phyloP scores from a whole-genome alignment of 2,113 vertebrate species.

The Crotalus helleri region DNA sequence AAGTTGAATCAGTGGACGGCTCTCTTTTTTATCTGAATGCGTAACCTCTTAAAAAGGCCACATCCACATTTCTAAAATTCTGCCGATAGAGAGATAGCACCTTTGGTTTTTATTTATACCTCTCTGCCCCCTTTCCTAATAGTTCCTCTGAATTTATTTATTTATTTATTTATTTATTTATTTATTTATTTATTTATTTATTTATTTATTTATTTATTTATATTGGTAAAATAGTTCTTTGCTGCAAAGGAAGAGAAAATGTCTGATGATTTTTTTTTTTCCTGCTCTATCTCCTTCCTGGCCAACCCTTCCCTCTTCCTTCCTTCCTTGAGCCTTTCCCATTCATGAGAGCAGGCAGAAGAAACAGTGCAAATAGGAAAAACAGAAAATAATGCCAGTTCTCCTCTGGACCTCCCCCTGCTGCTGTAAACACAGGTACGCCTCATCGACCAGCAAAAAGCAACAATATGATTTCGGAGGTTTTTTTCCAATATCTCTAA shows the following conservation, averaged over 20 bases:
- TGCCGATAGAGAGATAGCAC: neutral
- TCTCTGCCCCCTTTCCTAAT: neutral
- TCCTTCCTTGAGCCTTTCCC: neutral
- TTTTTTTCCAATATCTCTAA: slow-evolving; percentile 1
- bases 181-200: no score
- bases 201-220: no score
- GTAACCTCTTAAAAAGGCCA: neutral
- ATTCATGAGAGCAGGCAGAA: neutral
- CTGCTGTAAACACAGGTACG: neutral
- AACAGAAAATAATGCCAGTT: neutral
- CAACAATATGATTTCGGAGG: neutral
- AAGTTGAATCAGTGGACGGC: neutral
- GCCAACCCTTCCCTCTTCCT: neutral
- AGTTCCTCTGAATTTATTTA: no score
- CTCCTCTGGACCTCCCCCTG: neutral
- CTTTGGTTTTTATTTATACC: neutral
- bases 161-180: no score
- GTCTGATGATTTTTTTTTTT: neutral
- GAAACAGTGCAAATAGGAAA: neutral
- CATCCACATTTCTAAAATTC: neutral
- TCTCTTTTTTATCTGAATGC: neutral
- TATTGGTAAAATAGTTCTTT: neutral
- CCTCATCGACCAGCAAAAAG: neutral
- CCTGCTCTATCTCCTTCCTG: neutral
- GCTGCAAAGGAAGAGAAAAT: neutral